These are phyloP conservation scores for Dinocampus coccinellae DNA, from an alignment of 2,888 invertebrate species.

Conservation along the genomic window DNA sequence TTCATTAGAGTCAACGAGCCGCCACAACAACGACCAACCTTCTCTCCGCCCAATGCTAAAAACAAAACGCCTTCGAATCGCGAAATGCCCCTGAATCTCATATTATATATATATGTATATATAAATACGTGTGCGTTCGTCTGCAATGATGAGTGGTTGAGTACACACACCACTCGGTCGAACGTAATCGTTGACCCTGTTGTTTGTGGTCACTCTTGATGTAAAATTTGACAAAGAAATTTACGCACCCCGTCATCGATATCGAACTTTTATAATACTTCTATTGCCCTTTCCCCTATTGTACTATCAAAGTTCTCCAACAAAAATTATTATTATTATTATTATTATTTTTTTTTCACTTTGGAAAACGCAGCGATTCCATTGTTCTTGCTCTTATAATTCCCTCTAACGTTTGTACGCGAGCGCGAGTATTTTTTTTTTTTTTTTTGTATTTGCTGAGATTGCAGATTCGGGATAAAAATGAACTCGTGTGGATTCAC, in stretches of 20 bases:
- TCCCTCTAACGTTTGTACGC: conserved; percentile 8
- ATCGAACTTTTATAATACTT: conserved; percentile 32
- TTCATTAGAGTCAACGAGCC: conserved; percentile 63
- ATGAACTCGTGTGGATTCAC: background rate
- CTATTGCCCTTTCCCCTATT: conserved; percentile 33
- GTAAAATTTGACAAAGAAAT: conserved; percentile 53
- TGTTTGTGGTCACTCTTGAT: conserved; percentile 67
- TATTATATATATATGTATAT: background rate
- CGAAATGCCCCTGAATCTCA: conserved; percentile 59
- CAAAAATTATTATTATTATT: conserved; percentile 33
- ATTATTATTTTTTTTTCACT: conserved; percentile 45
- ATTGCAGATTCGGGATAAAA: conserved; percentile 35
- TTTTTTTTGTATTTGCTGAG: conserved; percentile 28
- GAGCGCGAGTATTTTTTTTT: conserved; percentile 6
- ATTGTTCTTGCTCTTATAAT: conserved; percentile 49
- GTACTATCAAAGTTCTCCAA: conserved; percentile 30
- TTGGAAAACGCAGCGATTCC: conserved; percentile 49
- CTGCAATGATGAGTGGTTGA: conserved; percentile 45
- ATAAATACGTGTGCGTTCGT: conserved; percentile 26
- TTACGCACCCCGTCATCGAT: conserved; percentile 46
- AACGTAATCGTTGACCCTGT: conserved; percentile 62
- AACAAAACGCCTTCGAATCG: conserved; percentile 68
- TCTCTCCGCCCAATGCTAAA: conserved; percentile 64
- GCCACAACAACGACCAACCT: conserved; percentile 66
- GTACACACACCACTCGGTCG: conserved; percentile 55